These are phyloP conservation scores for Lanius collurio DNA, from an alignment of 2,113 vertebrate genomes.

Conservation along the genomic window DNA sequence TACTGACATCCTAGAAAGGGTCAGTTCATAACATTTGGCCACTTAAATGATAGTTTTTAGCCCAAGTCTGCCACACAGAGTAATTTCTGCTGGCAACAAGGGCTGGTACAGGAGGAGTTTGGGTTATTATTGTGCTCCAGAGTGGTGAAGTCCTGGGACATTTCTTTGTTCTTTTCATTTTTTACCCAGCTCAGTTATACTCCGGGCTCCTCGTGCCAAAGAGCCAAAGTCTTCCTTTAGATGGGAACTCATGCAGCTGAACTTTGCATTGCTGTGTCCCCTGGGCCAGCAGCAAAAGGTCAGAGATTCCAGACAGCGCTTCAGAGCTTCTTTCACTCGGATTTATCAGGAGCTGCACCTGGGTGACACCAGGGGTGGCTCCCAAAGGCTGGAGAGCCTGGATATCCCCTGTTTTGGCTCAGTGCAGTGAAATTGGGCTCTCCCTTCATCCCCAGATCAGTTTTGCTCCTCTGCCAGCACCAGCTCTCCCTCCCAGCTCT, in stretches of 20 bases:
- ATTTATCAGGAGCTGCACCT: not conserved
- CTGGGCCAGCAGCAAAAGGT: not conserved
- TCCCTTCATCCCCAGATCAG: not conserved
- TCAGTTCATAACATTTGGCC: not conserved
- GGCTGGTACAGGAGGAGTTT: not conserved
- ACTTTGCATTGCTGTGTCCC: not conserved
- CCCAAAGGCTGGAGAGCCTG: not conserved
- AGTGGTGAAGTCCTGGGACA: not conserved
- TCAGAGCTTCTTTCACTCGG: not conserved
- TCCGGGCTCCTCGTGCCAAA: not conserved
- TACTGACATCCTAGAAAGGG: not conserved
- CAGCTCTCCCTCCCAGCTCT: not conserved
- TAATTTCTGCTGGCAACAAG: not conserved
- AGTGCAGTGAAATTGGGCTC: not conserved
- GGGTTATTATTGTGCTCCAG: not conserved
- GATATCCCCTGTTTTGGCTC: fast-evolving
- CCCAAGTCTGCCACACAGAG: not conserved
- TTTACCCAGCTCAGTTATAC: not conserved
- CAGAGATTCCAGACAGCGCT: fast-evolving
- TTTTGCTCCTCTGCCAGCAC: not conserved
- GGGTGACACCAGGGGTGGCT: not conserved
- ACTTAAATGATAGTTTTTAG: not conserved
- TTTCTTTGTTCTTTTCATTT: not conserved
- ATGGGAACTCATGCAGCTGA: not conserved
- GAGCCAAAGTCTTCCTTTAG: not conserved